Conservation (phyloP, 1,140 invertebrate genomes). For the Formica selysi region DNA sequence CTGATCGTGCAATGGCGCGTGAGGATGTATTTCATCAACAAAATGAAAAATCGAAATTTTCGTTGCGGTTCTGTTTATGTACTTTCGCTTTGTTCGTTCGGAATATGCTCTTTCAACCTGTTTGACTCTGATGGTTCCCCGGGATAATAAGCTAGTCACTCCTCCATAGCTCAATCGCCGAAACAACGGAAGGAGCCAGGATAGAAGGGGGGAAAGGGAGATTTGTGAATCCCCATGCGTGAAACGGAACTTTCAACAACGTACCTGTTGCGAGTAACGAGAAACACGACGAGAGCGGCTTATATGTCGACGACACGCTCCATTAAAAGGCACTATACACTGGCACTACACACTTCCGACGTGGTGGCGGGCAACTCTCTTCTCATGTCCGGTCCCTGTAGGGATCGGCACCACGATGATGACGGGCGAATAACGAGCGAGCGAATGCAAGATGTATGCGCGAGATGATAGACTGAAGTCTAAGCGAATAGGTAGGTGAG, state of each 20-base stretch:
- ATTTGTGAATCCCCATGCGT: not conserved
- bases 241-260: conserved; percentile 47
- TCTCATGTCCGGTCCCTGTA: conserved; percentile 69
- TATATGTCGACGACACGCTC: conserved; percentile 74
- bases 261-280: conserved; percentile 78
- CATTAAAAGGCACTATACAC: conserved; percentile 80
- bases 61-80: not conserved
- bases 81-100: conserved; percentile 30
- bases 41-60: not conserved
- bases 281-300: conserved; percentile 73
- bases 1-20: not conserved
- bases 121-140: not conserved
- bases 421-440: not conserved
- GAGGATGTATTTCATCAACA: not conserved
- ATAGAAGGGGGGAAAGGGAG: too few relatives aligned
- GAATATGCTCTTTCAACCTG: not conserved
- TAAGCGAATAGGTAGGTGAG: not conserved
- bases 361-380: conserved; percentile 57
- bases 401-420: not conserved
- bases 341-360: conserved; percentile 70
- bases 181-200: not conserved
- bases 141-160: not conserved
- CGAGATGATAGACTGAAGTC: not conserved
- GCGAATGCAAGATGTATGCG: not conserved
- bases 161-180: not conserved